Percentiles rank a stretch among this genome's conserved stretches.
Conservation (phyloP, 2,888 invertebrate species). For the Andrena praecox region DNA sequence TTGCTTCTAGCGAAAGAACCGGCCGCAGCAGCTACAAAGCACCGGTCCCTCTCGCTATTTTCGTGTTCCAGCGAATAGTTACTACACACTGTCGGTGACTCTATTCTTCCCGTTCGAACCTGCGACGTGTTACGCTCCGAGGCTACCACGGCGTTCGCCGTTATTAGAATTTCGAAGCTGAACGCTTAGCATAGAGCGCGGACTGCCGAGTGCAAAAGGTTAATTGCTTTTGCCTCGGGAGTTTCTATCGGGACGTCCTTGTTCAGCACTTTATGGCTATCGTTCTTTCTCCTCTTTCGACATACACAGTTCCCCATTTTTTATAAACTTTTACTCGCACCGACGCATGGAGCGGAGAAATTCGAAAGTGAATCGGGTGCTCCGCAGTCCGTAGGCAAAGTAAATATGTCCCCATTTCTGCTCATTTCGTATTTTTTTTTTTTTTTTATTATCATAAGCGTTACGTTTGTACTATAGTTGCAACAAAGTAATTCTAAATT, state of each 20-base stretch:
- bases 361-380: neutral
- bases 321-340: constrained; percentile 7
- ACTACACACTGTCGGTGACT: neutral
- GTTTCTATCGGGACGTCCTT: constrained; percentile 50
- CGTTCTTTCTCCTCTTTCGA: constrained; percentile 21
- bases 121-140: neutral
- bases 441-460: too few species aligned
- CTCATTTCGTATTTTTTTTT: too few species aligned
- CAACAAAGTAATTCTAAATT: too few species aligned
- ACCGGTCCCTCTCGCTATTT: constrained; percentile 50
- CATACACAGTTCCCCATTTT: neutral
- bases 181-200: neutral
- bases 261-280: constrained; percentile 52
- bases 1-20: constrained; percentile 62
- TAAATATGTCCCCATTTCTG: too few species aligned
- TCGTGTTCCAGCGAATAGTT: constrained; percentile 27
- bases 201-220: constrained; percentile 44
- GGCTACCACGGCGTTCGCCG: neutral
- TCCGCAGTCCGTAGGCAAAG: too few species aligned
- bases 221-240: constrained; percentile 57
- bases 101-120: neutral
- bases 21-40: constrained; percentile 43
- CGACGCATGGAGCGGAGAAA: neutral
- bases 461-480: too few species aligned
- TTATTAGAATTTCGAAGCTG: neutral